Evolutionary conservation across 2,113 vertebrate genomes (phyloP), one percentile per base, ranked within the genome.

Genomic region (Paralichthys olivaceus): DNA sequence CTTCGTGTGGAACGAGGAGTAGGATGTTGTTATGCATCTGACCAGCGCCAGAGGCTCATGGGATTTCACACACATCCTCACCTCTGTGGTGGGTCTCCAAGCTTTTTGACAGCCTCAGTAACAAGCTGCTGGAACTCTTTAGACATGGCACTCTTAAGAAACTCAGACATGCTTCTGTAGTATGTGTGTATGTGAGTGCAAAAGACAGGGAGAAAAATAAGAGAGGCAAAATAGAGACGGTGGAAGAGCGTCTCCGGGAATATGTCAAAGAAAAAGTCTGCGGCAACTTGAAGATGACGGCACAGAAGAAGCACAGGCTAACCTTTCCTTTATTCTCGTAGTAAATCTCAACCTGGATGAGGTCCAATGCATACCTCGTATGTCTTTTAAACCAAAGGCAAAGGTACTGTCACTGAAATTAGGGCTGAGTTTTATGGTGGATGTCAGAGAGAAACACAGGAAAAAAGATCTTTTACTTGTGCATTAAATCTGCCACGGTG

Each of bases 61-160:
- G 87, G 91, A 91, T 90, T 91, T 89, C 85, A 87, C 84, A 91
- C 85, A 89, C 85, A 87, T 84, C 85, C 85, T 88, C 85, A 85
- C 90, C 89, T 91, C 90, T 59, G 92, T 14, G 88, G 90, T 91
- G 84, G 92, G 90, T 92, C 91, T 88, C 63, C 11, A 47, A 60
- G 79, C 73, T 77, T 85, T 75, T 73, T 90, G 90, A 92, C 89
- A 92, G 90, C 77, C 84, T 76, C 65, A 47, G 84, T 89, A 91
- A 90, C 81, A 87, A 87, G 83, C 86, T 87, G 87, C 87, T 80
- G 87, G 83, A 86, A 84, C 79, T 88, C 86, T 88, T 89, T 86
- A 85, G 87, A 84, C 81, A 88, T 84, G 79, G 72, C 80, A 80
- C 87, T 88, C 84, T 80, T 25, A 56, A 73, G 73, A 84, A 79